phyloP scores from a whole-genome alignment of 2,797 vertebrate genomes.

The Meda fulgida region DNA sequence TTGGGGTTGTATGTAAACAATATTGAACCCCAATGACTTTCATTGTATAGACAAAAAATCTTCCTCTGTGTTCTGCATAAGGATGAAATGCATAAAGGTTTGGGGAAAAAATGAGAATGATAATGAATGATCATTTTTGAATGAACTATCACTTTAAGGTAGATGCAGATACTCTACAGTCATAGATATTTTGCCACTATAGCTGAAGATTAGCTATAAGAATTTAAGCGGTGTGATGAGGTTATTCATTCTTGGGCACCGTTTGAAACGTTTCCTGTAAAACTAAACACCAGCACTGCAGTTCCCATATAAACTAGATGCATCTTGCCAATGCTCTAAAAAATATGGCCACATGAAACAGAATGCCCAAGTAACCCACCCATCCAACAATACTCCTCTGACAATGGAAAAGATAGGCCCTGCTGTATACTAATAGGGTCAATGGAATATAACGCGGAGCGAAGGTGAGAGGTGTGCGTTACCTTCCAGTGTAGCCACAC shows the following conservation, averaged over 20 bases:
- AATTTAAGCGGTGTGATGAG: background rate
- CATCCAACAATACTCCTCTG: slow-evolving; percentile 41
- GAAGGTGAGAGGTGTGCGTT: slow-evolving; percentile 67
- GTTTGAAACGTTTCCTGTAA: slow-evolving; percentile 10
- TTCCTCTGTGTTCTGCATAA: background rate
- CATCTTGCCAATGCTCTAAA: slow-evolving; percentile 39
- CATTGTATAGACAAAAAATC: background rate
- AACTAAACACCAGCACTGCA: slow-evolving; percentile 32
- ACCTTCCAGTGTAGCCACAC: slow-evolving; percentile 62
- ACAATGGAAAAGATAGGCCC: slow-evolving; percentile 60
- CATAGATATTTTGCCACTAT: background rate
- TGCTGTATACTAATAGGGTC: slow-evolving; percentile 62
- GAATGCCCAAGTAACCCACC: slow-evolving; percentile 47
- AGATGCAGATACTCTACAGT: background rate
- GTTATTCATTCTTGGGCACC: background rate
- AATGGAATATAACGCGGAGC: slow-evolving; percentile 60
- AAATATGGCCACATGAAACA: slow-evolving; percentile 42
- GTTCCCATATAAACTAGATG: slow-evolving; percentile 10
- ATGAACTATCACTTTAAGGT: background rate
- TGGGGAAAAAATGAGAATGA: background rate
- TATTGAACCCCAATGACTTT: background rate
- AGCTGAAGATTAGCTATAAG: background rate
- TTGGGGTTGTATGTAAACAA: background rate
- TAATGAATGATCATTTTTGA: background rate
- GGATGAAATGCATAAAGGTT: background rate